A percentile compares a stretch with the other conserved stretches of the same genome.
phyloP scores from a whole-genome alignment of 1,140 invertebrate species.

The Hyposmocoma kahamanoa region DNA sequence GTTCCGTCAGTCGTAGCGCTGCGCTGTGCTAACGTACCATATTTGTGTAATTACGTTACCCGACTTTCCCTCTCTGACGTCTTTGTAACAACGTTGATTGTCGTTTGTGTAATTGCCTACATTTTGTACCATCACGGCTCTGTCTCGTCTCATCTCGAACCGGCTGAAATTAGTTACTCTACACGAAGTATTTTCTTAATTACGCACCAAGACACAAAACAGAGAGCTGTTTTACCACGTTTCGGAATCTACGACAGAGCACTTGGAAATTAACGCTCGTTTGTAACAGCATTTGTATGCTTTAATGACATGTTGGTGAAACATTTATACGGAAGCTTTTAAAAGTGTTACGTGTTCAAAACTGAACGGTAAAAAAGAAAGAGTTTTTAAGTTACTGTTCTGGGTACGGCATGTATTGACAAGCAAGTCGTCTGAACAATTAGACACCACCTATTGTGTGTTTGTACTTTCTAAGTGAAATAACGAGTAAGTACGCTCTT shows the following conservation, averaged over 20 bases:
- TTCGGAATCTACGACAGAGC: slow-evolving; percentile 12
- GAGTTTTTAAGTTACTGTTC: background rate
- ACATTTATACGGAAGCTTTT: background rate
- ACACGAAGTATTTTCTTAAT: slow-evolving; percentile 63
- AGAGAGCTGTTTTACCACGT: slow-evolving; percentile 22
- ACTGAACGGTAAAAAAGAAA: background rate
- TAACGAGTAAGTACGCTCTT: slow-evolving; percentile 16
- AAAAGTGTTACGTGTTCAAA: background rate
- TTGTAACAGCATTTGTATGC: slow-evolving; percentile 10
- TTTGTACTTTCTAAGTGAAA: slow-evolving; percentile 48
- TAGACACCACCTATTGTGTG: slow-evolving; percentile 35
- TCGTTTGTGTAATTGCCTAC: slow-evolving; percentile 66
- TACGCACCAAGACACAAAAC: slow-evolving; percentile 38
- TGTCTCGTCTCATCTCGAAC: slow-evolving; percentile 27
- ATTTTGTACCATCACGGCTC: slow-evolving; percentile 46
- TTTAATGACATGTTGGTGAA: background rate
- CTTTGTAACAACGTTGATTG: slow-evolving; percentile 54
- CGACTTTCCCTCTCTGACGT: slow-evolving; percentile 51
- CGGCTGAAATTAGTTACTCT: slow-evolving; percentile 47
- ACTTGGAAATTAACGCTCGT: slow-evolving; percentile 5
- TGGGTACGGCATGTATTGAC: slow-evolving; percentile 33
- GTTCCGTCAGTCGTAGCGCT: too few relatives aligned
- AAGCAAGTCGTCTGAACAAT: slow-evolving; percentile 38
- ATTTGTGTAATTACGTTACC: slow-evolving; percentile 63
- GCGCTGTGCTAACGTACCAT: slow-evolving; percentile 45